These are phyloP conservation scores for Cepaea hortensis DNA, from an alignment of 2,888 invertebrate genomes.

Conservation along the genomic window DNA sequence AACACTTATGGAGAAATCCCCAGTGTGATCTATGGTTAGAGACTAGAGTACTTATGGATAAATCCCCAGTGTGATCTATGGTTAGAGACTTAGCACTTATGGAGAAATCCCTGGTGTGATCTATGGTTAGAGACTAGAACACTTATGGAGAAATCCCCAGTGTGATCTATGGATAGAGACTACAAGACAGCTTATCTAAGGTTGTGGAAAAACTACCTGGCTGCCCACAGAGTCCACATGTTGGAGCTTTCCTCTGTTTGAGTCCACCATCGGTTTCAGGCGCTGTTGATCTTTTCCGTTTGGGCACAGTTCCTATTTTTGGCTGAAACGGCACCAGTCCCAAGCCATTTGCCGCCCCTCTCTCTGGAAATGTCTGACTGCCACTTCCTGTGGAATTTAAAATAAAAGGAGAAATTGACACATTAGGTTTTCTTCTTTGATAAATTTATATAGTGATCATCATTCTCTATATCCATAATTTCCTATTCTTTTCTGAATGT, in stretches of 20 bases:
- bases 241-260: constrained; percentile 61
- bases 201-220: constrained; percentile 79
- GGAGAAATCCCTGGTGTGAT: too few relatives aligned
- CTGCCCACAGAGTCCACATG: constrained; percentile 81
- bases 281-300: constrained; percentile 27
- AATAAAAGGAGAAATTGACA: neutral
- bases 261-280: constrained; percentile 46
- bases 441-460: neutral
- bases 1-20: too few relatives aligned
- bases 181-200: too few relatives aligned
- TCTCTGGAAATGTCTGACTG: neutral
- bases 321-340: constrained; percentile 31
- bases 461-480: neutral
- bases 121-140: too few relatives aligned
- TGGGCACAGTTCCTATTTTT: neutral
- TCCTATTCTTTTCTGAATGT: neutral
- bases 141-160: too few relatives aligned
- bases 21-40: too few relatives aligned
- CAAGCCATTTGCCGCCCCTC: neutral
- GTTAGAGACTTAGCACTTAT: too few relatives aligned
- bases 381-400: neutral
- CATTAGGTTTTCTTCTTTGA: too few relatives aligned
- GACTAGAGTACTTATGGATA: too few relatives aligned
- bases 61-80: too few relatives aligned
- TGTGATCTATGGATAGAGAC: too few relatives aligned